Percentiles rank a stretch among this genome's conserved stretches.
Evolutionary conservation across 2,113 vertebrate species (phyloP).

Genomic region (Laticauda colubrina): DNA sequence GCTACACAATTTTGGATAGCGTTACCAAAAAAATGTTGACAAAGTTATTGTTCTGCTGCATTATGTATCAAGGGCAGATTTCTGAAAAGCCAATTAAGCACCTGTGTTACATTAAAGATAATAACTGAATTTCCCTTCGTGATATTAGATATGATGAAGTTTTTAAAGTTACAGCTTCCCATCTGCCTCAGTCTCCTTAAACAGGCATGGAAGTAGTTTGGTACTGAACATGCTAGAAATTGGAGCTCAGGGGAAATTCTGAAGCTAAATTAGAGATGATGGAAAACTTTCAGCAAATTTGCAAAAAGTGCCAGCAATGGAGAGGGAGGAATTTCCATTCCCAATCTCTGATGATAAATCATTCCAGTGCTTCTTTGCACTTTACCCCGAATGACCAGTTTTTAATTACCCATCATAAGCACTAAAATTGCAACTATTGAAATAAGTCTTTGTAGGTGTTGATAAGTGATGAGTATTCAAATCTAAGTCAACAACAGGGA

Average conservation of each 20-base stretch:
- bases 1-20: slow-evolving; percentile 8
- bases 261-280: not conserved
- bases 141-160: not conserved
- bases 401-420: not conserved
- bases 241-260: not conserved
- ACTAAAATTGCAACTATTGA: not conserved
- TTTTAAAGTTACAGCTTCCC: slow-evolving; percentile 2
- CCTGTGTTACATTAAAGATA: not conserved
- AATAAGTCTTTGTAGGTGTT: not conserved
- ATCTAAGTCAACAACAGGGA: not conserved
- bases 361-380: not conserved
- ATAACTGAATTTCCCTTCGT: slow-evolving; percentile 1
- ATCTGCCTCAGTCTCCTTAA: slow-evolving; percentile 13
- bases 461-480: not conserved
- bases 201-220: not conserved
- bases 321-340: not conserved
- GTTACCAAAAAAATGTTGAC: not conserved
- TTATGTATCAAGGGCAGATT: accelerated
- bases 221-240: not conserved
- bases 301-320: not conserved
- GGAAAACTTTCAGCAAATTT: not conserved
- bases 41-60: slow-evolving; percentile 32
- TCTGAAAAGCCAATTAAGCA: not conserved
- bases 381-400: not conserved
- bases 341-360: not conserved